These are phyloP conservation scores for Sorex araneus DNA, from an alignment of 2,113 vertebrate genomes.

Conservation along the genomic window DNA sequence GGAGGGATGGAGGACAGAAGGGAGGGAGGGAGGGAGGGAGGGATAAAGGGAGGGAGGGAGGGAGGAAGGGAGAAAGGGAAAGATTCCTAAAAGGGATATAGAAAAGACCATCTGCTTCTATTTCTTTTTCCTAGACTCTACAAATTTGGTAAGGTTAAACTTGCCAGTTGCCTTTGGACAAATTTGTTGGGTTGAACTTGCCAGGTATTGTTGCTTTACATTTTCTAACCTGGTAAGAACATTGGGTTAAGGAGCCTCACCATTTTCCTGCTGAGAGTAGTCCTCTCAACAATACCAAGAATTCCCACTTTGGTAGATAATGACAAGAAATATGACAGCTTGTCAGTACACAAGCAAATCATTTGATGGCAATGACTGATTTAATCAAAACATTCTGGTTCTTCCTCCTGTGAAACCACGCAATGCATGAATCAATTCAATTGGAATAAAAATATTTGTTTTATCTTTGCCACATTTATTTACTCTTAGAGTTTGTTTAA, in stretches of 20 bases:
- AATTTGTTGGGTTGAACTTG: background rate
- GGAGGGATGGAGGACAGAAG: no score
- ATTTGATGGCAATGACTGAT: constrained; percentile 63
- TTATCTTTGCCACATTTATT: constrained; percentile 81
- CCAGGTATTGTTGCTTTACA: constrained; percentile 31
- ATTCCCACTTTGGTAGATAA: constrained; percentile 66
- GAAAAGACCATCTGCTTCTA: background rate
- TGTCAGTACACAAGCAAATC: constrained; percentile 57
- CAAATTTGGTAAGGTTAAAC: no score
- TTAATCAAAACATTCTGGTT: constrained; percentile 76
- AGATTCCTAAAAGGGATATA: background rate
- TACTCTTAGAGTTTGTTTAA: constrained; percentile 80
- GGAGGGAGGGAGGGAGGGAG: background rate
- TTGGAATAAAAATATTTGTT: constrained; percentile 81
- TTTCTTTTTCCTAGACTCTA: background rate
- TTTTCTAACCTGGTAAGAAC: constrained; percentile 26
- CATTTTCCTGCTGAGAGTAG: constrained; percentile 23
- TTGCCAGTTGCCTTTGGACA: no score
- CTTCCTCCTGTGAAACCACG: constrained; percentile 60
- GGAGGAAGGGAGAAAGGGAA: background rate
- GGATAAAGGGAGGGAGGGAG: background rate
- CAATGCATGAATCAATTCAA: constrained; percentile 63
- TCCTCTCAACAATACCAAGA: constrained; percentile 64
- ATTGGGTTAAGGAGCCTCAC: constrained; percentile 58
- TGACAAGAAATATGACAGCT: constrained; percentile 58